A percentile compares a stretch with the other conserved stretches of the same genome.
Evolutionary conservation across 30 jellyfish, hydroid and myxozoan genomes (phyloP).

Genomic region (Haliclystus octoradiatus): DNA sequence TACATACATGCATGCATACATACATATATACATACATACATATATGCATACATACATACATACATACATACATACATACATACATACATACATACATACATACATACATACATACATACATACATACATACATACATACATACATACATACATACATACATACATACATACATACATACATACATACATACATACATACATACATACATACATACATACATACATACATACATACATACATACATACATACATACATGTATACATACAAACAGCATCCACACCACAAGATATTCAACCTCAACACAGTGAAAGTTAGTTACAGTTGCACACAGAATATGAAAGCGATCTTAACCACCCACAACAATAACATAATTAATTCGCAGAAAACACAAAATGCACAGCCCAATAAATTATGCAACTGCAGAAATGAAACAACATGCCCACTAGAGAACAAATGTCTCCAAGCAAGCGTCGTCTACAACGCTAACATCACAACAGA

Average conservation of each 20-base stretch:
- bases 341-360: too few species aligned
- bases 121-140: constrained; percentile 10
- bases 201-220: constrained; percentile 8
- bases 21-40: constrained; percentile 8
- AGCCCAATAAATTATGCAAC: too few species aligned
- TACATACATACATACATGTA: constrained; percentile 7
- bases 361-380: too few species aligned
- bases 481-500: too few species aligned
- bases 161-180: constrained; percentile 10
- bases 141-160: constrained; percentile 10
- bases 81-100: constrained; percentile 8
- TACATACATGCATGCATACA: constrained; percentile 8
- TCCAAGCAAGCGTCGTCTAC: too few species aligned
- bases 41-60: constrained; percentile 5
- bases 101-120: constrained; percentile 6
- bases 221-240: constrained; percentile 6
- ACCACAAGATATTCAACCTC: too few species aligned
- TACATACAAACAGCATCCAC: too few species aligned
- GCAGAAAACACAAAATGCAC: too few species aligned
- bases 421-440: too few species aligned
- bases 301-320: too few species aligned
- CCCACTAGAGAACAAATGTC: too few species aligned
- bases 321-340: too few species aligned
- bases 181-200: constrained; percentile 5
- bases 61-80: constrained; percentile 7